Percentiles rank a stretch among this genome's conserved stretches.
phyloP scores from a whole-genome alignment of 2,888 invertebrate species.

The Eristalinus aeneus region DNA sequence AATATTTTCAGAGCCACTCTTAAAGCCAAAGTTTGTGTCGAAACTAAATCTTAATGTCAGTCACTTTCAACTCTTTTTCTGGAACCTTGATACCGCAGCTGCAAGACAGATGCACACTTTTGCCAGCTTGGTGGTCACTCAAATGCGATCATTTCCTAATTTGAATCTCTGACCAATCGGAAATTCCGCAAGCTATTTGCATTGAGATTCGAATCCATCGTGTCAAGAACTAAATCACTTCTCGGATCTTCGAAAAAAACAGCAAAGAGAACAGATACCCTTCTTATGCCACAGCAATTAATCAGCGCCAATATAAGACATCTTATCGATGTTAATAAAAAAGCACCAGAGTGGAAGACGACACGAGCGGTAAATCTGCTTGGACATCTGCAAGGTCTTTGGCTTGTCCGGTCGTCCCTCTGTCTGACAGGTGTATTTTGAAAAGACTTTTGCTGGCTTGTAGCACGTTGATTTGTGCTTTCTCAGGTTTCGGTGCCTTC shows the following conservation, averaged over 20 bases:
- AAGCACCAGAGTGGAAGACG: not conserved
- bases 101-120: not conserved
- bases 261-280: too few species aligned
- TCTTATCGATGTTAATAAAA: not conserved
- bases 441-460: not conserved
- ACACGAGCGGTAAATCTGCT: not conserved
- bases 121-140: not conserved
- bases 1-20: not conserved
- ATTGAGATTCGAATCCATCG: not conserved
- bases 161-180: not conserved
- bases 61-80: not conserved
- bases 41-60: not conserved
- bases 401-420: not conserved
- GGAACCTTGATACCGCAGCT: not conserved
- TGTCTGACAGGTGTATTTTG: not conserved
- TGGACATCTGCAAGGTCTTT: not conserved
- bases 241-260: too few species aligned
- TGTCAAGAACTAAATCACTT: not conserved
- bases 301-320: not conserved
- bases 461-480: too few species aligned
- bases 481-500: not conserved
- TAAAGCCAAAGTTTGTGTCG: not conserved
- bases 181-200: constrained; percentile 19
- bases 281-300: not conserved
- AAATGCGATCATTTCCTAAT: not conserved